Evolutionary conservation across 2,888 invertebrate species (phyloP).

Genomic region (Halictus ligatus): DNA sequence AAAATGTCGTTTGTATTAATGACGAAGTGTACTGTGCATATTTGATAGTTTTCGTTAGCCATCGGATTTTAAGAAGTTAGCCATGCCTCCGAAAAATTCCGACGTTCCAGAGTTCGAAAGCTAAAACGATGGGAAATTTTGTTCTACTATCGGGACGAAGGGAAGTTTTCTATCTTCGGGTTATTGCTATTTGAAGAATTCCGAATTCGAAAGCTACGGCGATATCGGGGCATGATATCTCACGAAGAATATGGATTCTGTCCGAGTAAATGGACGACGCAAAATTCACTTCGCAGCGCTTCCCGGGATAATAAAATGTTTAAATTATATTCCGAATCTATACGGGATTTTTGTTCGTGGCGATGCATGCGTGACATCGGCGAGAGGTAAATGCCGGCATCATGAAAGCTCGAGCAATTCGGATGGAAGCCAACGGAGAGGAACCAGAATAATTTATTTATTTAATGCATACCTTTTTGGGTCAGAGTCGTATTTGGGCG

Average conservation of each 20-base stretch:
- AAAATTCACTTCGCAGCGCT: conserved; percentile 42
- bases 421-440: conserved; percentile 79
- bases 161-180: conserved; percentile 11
- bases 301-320: conserved; percentile 52
- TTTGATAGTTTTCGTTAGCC: background rate
- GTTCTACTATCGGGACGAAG: background rate
- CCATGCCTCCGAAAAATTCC: background rate
- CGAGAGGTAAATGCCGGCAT: conserved; percentile 73
- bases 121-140: background rate
- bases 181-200: background rate
- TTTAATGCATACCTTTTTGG: conserved; percentile 82
- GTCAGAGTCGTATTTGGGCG: conserved; percentile 78
- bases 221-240: conserved; percentile 44
- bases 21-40: background rate
- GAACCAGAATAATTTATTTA: conserved; percentile 82
- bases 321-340: conserved; percentile 49
- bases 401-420: conserved; percentile 78
- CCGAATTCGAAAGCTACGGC: conserved; percentile 22
- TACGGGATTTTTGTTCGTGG: conserved; percentile 27
- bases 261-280: conserved; percentile 47
- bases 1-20: background rate
- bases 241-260: conserved; percentile 49
- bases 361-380: conserved; percentile 62
- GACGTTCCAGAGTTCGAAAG: background rate
- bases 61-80: background rate